phyloP scores from a whole-genome alignment of 2,113 vertebrate species.

The Nipponia nippon region DNA sequence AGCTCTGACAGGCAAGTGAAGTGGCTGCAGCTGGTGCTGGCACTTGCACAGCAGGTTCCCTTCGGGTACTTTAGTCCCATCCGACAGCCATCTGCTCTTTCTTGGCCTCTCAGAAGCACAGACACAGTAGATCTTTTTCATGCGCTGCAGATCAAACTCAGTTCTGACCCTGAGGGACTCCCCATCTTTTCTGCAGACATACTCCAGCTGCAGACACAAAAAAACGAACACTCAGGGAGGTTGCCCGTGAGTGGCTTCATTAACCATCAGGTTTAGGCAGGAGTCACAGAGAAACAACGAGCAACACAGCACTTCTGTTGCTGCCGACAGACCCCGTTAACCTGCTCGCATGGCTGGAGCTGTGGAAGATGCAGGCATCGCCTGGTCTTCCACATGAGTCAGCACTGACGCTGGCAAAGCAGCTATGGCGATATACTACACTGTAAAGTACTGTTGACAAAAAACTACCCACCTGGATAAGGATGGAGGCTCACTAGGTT shows the following conservation, averaged over 20 bases:
- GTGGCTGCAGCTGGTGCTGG: background rate
- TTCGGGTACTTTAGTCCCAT: background rate
- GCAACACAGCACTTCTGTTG: background rate
- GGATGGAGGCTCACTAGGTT: background rate
- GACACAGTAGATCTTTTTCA: background rate
- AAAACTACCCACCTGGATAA: background rate
- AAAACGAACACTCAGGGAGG: fast-evolving
- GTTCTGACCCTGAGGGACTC: background rate
- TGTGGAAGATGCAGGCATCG: background rate
- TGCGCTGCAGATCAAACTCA: background rate
- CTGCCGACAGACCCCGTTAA: background rate
- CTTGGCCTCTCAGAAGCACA: background rate
- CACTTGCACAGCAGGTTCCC: background rate
- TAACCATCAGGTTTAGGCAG: background rate
- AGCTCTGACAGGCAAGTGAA: background rate
- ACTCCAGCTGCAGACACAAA: background rate
- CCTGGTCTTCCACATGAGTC: background rate
- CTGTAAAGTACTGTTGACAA: background rate
- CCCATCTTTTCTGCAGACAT: background rate
- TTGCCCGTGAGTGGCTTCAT: background rate
- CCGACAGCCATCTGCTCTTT: background rate
- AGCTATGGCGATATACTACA: background rate
- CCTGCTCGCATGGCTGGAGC: background rate
- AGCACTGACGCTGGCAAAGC: background rate
- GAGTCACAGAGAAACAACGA: background rate